Conservation (phyloP, 2,888 invertebrate species). For the Malacosoma neustria region DNA sequence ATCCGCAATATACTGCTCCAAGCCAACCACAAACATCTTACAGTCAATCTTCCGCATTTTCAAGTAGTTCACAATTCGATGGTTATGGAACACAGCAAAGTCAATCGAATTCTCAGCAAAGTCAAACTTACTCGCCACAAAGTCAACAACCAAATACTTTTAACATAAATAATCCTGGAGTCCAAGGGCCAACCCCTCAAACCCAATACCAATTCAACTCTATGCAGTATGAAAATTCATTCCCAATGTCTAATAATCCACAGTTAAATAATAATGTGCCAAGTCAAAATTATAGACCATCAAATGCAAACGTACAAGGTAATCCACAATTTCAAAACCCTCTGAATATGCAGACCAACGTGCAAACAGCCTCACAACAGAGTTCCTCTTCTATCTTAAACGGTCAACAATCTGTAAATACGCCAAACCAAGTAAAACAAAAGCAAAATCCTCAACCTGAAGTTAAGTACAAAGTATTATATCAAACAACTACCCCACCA, state of each 20-base stretch:
- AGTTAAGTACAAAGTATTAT: neutral
- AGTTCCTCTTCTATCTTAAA: neutral
- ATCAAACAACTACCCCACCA: neutral
- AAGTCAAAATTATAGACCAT: neutral
- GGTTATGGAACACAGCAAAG: neutral
- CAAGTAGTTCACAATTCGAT: neutral
- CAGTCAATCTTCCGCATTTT: neutral
- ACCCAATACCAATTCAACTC: neutral
- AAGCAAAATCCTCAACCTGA: neutral
- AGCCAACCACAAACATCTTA: neutral
- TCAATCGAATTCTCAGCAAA: no score
- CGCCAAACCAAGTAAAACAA: neutral
- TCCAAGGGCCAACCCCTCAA: neutral
- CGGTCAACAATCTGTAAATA: neutral
- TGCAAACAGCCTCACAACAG: neutral
- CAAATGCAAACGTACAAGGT: neutral
- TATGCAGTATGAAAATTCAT: neutral
- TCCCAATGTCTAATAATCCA: neutral
- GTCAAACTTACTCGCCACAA: no score
- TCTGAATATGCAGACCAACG: neutral
- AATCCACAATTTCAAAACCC: neutral
- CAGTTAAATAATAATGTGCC: neutral
- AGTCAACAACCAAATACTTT: neutral
- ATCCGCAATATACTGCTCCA: neutral
- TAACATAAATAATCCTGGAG: neutral